phyloP scores from a whole-genome alignment of 2,113 vertebrate genomes.

The Nansenia antarctica region DNA sequence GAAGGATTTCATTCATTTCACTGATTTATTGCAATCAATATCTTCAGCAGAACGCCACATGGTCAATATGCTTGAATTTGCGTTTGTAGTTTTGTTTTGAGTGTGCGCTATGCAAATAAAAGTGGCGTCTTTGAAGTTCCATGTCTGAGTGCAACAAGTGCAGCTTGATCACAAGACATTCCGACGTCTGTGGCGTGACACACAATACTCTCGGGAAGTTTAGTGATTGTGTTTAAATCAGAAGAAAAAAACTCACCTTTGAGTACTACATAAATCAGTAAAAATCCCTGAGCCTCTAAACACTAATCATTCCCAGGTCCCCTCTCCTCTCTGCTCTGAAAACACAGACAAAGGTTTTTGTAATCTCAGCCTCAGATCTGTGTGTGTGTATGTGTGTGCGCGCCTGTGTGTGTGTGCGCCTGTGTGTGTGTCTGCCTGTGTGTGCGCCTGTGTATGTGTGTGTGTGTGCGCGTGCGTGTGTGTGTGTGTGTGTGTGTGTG shows the following conservation, averaged over 20 bases:
- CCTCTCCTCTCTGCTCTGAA: slow-evolving; percentile 61
- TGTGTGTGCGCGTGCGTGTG: too few relatives aligned
- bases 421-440: too few relatives aligned
- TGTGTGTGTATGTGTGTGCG: too few relatives aligned
- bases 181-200: slow-evolving; percentile 74
- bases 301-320: slow-evolving; percentile 79
- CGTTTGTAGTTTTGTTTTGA: slow-evolving; percentile 72
- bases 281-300: slow-evolving; percentile 74
- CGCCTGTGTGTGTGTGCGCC: too few relatives aligned
- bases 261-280: too few relatives aligned
- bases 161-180: slow-evolving; percentile 72
- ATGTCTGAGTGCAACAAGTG: slow-evolving; percentile 72
- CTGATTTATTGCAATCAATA: slow-evolving; percentile 62
- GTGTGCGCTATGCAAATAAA: slow-evolving; percentile 66
- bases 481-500: slow-evolving; percentile 29
- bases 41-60: too few relatives aligned
- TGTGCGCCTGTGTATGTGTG: too few relatives aligned
- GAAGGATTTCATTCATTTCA: slow-evolving; percentile 53
- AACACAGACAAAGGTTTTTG: slow-evolving; percentile 74
- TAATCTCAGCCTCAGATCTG: slow-evolving; percentile 74
- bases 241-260: too few relatives aligned
- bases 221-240: slow-evolving; percentile 77
- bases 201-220: slow-evolving; percentile 61
- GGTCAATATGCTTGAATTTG: slow-evolving; percentile 54
- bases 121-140: slow-evolving; percentile 60